Evolutionary conservation across 2,113 vertebrate species (phyloP).

Genomic region (Callopanchax toddi): DNA sequence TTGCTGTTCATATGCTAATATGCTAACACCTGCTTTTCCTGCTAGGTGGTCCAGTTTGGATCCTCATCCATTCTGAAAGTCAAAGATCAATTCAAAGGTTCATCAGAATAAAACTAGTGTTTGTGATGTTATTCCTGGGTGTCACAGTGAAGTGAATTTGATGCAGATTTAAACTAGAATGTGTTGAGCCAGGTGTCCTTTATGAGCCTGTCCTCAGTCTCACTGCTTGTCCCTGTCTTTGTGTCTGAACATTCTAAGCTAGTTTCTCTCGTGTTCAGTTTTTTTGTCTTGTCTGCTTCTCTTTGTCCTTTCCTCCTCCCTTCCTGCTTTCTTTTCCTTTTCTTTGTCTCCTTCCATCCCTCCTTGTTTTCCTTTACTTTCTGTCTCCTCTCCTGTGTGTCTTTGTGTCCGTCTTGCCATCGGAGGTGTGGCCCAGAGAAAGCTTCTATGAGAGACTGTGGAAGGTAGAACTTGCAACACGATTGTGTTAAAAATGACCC

Average conservation of each 20-base stretch:
- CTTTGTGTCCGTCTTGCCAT: constrained; percentile 68
- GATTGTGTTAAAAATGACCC: constrained; percentile 20
- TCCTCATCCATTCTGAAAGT: neutral
- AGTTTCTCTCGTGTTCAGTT: constrained; percentile 50
- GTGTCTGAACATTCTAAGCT: constrained; percentile 30
- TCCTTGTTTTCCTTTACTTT: constrained; percentile 38
- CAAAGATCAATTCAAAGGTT: neutral
- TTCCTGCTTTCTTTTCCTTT: constrained; percentile 3
- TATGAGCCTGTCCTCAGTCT: constrained; percentile 25
- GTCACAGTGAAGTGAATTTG: constrained; percentile 8
- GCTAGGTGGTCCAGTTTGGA: neutral
- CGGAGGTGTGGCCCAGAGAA: constrained; percentile 78
- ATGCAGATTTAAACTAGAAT: constrained; percentile 10
- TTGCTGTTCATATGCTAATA: too few species aligned
- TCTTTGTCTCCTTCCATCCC: constrained; percentile 22
- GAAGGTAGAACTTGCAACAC: constrained; percentile 75
- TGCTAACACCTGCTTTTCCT: neutral
- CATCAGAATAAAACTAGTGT: neutral
- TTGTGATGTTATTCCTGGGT: neutral
- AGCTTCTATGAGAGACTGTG: constrained; percentile 77
- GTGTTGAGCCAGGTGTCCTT: constrained; percentile 2
- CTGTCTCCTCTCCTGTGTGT: constrained; percentile 48
- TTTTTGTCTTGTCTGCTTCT: constrained; percentile 61
- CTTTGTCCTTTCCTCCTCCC: constrained; percentile 29
- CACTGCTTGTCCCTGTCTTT: constrained; percentile 18